These are phyloP conservation scores for Mamestra brassicae DNA, from an alignment of 2,888 invertebrate genomes.

Conservation along the genomic window DNA sequence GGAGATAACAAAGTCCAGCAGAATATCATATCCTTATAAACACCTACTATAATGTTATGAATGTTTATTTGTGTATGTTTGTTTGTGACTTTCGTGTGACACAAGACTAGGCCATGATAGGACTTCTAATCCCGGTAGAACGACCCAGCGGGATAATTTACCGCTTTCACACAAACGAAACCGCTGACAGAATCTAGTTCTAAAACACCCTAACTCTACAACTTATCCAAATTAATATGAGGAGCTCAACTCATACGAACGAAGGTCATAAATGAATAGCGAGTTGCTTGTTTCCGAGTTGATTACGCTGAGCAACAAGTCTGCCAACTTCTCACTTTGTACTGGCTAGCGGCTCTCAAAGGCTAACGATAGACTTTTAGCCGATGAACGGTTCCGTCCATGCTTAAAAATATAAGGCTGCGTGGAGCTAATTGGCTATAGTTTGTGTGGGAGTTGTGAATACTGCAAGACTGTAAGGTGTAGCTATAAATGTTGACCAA, in stretches of 20 bases:
- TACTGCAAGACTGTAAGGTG: conserved; percentile 1
- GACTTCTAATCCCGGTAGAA: background rate
- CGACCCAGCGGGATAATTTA: background rate
- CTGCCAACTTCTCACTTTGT: conserved; percentile 30
- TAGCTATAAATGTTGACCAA: background rate
- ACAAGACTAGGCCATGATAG: background rate
- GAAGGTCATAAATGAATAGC: conserved; percentile 52
- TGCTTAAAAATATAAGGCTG: conserved; percentile 30
- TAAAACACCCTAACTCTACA: conserved; percentile 7
- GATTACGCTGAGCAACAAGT: conserved; percentile 61
- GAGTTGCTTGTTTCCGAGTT: conserved; percentile 46
- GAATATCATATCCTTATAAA: no score
- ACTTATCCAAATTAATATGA: conserved; percentile 39
- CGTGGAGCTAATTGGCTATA: conserved; percentile 13
- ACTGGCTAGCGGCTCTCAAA: conserved; percentile 17
- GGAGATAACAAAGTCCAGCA: no score
- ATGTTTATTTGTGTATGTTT: background rate
- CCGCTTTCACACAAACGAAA: background rate
- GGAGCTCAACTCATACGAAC: conserved; percentile 12
- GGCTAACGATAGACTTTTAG: conserved; percentile 28
- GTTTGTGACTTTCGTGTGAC: background rate
- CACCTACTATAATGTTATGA: no score
- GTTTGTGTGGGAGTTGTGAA: background rate
- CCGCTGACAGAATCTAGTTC: background rate
- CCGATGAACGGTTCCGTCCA: conserved; percentile 12